Evolutionary conservation across 2,797 vertebrate species (phyloP).

Genomic region (Austrolebias charrua): DNA sequence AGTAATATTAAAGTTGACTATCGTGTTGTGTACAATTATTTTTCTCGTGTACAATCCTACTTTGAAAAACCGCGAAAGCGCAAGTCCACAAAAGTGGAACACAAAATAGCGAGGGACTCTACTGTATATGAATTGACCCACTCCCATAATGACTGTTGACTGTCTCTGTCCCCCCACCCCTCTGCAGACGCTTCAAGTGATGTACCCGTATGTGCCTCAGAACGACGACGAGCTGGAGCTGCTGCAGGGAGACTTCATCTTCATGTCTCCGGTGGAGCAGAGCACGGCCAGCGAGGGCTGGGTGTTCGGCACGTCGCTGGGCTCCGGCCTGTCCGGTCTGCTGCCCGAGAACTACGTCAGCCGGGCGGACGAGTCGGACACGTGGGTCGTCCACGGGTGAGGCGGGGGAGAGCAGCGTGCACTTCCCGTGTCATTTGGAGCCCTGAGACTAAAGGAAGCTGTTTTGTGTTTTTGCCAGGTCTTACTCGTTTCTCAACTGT

Average conservation of each 20-base stretch:
- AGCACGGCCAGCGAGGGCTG: slow-evolving; percentile 93
- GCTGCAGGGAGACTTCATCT: slow-evolving; percentile 92
- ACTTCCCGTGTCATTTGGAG: neutral
- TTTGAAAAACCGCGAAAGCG: too few species aligned
- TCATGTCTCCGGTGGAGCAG: slow-evolving; percentile 94
- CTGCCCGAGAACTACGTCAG: slow-evolving; percentile 96
- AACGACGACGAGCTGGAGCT: slow-evolving; percentile 97
- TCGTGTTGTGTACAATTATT: too few species aligned
- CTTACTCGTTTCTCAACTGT: slow-evolving; percentile 89
- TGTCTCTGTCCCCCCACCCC: neutral
- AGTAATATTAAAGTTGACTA: too few species aligned
- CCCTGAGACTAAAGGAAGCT: neutral
- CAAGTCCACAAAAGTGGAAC: too few species aligned
- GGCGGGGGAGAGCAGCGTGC: slow-evolving; percentile 24
- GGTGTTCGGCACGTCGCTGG: slow-evolving; percentile 92
- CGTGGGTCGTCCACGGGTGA: slow-evolving; percentile 97
- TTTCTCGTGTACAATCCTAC: too few species aligned
- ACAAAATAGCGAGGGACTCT: too few species aligned
- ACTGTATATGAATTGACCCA: neutral
- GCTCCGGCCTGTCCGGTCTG: slow-evolving; percentile 90
- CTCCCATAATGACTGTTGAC: slow-evolving; percentile 13
- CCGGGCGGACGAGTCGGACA: slow-evolving; percentile 93
- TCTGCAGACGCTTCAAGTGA: slow-evolving; percentile 90
- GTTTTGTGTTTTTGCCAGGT: slow-evolving; percentile 73
- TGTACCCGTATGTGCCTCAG: slow-evolving; percentile 95